Base-by-base conservation (phyloP, 2,113 vertebrate species). In the Plotosus lineatus region DNA sequence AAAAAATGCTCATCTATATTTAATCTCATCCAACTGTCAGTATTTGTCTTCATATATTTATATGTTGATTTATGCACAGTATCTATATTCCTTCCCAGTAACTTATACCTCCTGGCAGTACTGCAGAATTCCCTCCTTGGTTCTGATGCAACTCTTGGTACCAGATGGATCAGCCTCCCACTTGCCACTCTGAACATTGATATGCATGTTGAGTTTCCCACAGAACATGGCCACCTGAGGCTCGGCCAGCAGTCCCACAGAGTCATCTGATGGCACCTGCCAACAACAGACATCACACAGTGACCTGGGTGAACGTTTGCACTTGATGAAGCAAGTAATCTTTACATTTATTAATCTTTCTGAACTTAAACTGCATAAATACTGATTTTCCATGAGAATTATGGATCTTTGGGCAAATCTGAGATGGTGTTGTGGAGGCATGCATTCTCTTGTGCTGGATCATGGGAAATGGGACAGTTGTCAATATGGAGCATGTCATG, bases 161-260 rank as follows among this genome's bases (percentile, higher is more conserved):
- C 96, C 96, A 0, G 94, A 93, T 2, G 95, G 94, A 78, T 99
- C 97, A 0, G 95, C 89, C 86, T 98, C 97, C 97, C 97, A 99
- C 86, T 97, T 98, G 69, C 97, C 97, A 0, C 91, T 99, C 93
- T 99, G 97, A 66, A 99, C 95, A 0, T 97, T 96, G 94, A 99
- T 97, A 87, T 98, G 96, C 97, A 99, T 98, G 90, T 98, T 98
- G 87, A 98, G 94, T 84, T 98, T 99, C 79, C 95, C 95, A 4
- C 93, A 94, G 85, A 92, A 93, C 92, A 94, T 94, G 82, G 93
- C 92, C 86, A 94, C 93, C 91, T 93, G 92, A 55, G 93, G 93
- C 86, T 94, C 93, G 0, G 96, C 96, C 83, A 97, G 88, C 85
- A 98, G 88, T 69, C 95, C 95, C 28, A 95, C 92, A 0, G 95